Evolutionary conservation across 2,113 vertebrate species (phyloP), one percentile per base, ranked within the genome.

Genomic region (Corydoras sp.): DNA sequence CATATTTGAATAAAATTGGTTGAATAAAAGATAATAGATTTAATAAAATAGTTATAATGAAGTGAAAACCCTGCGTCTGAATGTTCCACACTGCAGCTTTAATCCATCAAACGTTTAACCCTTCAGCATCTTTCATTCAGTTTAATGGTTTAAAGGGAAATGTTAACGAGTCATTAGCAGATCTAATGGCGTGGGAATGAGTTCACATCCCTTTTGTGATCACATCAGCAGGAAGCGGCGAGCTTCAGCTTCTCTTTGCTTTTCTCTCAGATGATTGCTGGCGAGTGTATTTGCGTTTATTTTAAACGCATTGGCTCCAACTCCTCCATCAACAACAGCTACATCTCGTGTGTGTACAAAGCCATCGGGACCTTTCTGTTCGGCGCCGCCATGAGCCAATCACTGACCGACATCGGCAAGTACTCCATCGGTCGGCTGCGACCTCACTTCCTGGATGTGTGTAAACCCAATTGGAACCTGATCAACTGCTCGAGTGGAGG

Each of bases 331-430:
- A 85, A 85, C 81, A 97, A 96, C 87, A 90, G 85, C 85, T 98
- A 96, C 62, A 24, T 95, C 70, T 90, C 94, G 77, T 85, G 89
- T 71, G 80, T 95, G 76, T 99, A 99, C 88, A 98, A 98, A 88
- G 92, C 91, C 58, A 72, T 97, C 3, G 97, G 97, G 30, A 92
- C 93, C 65, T 99, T 98, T 83, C 64, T 99, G 51, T 98, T 98
- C n/a, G 97, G 97, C 29, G 97, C 94, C 3, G 93, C 93, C n/a
- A 91, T 93, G 83, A 98, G 95, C 83, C 97, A 99, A 84, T 98
- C 97, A 0, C 83, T 99, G 81, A 98, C 97, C 2, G 95, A 99
- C 90, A 99, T 98, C 80, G 96, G 93, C 83, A 99, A 99, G 81
- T 98, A 98, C 73, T 95, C 95, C 1, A 93, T 99, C 56, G 97